Evolutionary conservation across 53 echinoderm and acorn worm species (phyloP).

Genomic region (Antedon mediterranea): DNA sequence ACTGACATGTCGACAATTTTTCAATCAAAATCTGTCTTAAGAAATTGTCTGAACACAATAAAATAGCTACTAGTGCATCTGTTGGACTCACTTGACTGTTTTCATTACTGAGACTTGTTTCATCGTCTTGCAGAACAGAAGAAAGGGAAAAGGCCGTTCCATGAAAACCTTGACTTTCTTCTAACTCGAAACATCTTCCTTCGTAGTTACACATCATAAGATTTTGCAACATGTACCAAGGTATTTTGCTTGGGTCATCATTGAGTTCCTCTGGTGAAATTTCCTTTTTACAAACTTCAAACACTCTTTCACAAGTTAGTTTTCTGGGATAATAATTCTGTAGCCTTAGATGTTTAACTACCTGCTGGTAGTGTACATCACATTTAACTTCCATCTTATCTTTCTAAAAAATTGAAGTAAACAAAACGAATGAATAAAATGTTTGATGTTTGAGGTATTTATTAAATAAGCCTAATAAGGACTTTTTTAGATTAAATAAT

Average conservation of each 20-base stretch:
- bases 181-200: neutral
- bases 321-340: neutral
- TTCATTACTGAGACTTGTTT: no score
- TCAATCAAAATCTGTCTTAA: constrained; percentile 10
- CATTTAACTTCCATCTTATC: no score
- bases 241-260: neutral
- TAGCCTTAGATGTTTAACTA: neutral
- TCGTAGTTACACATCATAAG: neutral
- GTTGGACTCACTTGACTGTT: neutral
- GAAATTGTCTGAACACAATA: constrained; percentile 9
- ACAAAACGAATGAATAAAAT: no score
- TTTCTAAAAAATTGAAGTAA: no score
- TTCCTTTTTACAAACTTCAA: neutral
- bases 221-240: neutral
- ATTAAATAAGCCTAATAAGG: no score
- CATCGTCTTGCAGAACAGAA: neutral
- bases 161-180: neutral
- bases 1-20: constrained; percentile 11
- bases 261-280: neutral
- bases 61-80: neutral
- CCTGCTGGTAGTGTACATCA: no score
- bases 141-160: neutral
- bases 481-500: no score
- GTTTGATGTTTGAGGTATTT: no score
- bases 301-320: neutral